Conservation (phyloP, 92 coral and sea anemone genomes). For the Phenganax stokvisi region DNA sequence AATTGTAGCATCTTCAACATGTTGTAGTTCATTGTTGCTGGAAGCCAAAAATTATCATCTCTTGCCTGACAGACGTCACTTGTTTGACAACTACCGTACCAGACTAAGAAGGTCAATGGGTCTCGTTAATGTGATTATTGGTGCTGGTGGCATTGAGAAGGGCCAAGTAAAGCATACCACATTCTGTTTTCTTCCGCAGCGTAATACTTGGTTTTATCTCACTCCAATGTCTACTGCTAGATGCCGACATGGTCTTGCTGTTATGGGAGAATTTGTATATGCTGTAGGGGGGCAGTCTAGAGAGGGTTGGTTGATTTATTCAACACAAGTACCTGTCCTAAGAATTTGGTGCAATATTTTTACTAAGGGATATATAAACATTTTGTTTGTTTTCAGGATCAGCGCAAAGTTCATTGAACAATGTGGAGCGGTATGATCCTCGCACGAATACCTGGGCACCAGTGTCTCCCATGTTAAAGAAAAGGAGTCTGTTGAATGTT, state of each 20-base stretch:
- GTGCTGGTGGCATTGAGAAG: conserved; percentile 97
- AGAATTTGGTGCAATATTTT: no score
- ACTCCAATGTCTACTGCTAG: conserved; percentile 81
- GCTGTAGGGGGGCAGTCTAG: conserved; percentile 99
- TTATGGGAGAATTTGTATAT: conserved; percentile 97
- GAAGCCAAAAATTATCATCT: conserved; percentile 97
- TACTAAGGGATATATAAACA: not conserved
- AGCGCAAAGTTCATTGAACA: conserved; percentile 85
- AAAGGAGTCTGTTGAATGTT: conserved; percentile 86
- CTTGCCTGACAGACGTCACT: conserved; percentile 91
- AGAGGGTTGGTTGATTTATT: conserved; percentile 58
- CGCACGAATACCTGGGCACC: conserved; percentile 92
- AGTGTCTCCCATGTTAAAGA: conserved; percentile 78
- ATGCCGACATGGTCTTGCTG: conserved; percentile 93
- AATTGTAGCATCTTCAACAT: conserved; percentile 70
- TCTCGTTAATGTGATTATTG: conserved; percentile 79
- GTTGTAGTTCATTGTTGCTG: conserved; percentile 73
- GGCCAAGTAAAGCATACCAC: conserved; percentile 80
- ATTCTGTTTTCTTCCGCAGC: conserved; percentile 76
- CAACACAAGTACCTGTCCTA: no score
- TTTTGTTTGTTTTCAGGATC: conserved; percentile 54
- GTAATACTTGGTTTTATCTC: conserved; percentile 81
- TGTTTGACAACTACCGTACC: conserved; percentile 82
- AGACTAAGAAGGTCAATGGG: conserved; percentile 91
- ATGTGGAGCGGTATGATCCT: conserved; percentile 95